phyloP scores from a whole-genome alignment of 2,113 vertebrate species.

The Typhlomys cinereus region DNA sequence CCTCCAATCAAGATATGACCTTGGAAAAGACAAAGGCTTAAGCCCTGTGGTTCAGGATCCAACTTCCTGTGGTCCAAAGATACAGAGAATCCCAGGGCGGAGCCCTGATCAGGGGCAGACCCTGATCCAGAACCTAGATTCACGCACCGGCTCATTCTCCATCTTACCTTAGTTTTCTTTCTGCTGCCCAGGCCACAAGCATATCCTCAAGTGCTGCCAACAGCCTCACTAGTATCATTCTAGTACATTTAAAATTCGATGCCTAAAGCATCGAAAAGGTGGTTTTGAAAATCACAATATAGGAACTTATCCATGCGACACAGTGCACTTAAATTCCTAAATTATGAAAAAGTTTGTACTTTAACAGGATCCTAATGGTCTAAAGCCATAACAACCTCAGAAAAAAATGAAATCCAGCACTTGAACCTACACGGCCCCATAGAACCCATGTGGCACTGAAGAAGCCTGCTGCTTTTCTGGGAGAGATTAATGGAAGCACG shows the following conservation, averaged over 20 bases:
- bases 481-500: slow-evolving; percentile 32
- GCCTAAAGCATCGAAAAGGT: too few species aligned
- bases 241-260: not conserved
- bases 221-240: not conserved
- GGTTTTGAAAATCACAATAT: not conserved
- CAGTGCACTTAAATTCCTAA: not conserved
- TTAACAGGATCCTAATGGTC: not conserved
- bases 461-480: slow-evolving; percentile 7
- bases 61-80: not conserved
- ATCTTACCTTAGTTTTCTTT: not conserved
- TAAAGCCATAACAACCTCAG: not conserved
- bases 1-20: not conserved
- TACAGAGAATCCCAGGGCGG: not conserved
- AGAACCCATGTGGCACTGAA: too few species aligned
- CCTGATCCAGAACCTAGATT: not conserved
- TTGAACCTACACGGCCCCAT: not conserved
- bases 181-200: not conserved
- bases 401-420: slow-evolving; percentile 42
- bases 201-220: not conserved
- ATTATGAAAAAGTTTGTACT: not conserved
- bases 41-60: not conserved
- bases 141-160: not conserved
- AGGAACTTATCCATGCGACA: not conserved
- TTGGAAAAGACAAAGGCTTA: not conserved
- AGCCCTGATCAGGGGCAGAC: too few species aligned